phyloP scores from a whole-genome alignment of 2,113 vertebrate genomes.

The Clarias magur region DNA sequence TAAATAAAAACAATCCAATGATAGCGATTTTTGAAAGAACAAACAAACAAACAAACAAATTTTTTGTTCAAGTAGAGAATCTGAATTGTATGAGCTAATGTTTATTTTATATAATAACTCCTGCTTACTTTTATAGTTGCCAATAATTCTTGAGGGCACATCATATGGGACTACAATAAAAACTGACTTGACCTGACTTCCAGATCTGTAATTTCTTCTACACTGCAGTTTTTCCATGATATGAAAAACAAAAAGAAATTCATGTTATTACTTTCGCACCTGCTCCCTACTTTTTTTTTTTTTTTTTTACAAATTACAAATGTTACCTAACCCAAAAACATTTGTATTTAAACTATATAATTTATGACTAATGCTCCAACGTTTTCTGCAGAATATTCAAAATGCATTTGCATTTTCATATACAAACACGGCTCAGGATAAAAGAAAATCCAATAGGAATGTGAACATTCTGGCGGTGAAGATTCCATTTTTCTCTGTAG shows the following conservation, averaged over 20 bases:
- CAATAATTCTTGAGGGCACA: not conserved
- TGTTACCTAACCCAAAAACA: constrained; percentile 64
- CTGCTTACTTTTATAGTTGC: not conserved
- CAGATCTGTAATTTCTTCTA: constrained; percentile 10
- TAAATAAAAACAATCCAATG: not conserved
- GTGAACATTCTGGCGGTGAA: constrained; percentile 53
- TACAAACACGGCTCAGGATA: constrained; percentile 66
- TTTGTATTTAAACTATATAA: constrained; percentile 67
- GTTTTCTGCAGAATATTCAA: constrained; percentile 68
- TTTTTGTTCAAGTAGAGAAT: not conserved
- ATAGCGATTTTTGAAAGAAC: not conserved
- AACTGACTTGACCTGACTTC: not conserved
- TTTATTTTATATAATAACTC: not conserved
- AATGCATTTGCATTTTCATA: constrained; percentile 66
- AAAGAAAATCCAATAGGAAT: constrained; percentile 59
- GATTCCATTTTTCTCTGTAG: constrained; percentile 59
- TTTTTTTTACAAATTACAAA: constrained; percentile 46
- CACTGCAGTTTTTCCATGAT: constrained; percentile 28
- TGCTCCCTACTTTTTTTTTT: constrained; percentile 33
- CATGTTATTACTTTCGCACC: constrained; percentile 40
- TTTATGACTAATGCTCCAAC: constrained; percentile 65
- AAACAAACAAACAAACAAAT: not conserved
- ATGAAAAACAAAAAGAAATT: constrained; percentile 32
- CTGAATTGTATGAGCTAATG: not conserved
- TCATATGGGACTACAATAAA: not conserved